Conservation (phyloP, 1,140 invertebrate species). For the Cyclina sinensis region DNA sequence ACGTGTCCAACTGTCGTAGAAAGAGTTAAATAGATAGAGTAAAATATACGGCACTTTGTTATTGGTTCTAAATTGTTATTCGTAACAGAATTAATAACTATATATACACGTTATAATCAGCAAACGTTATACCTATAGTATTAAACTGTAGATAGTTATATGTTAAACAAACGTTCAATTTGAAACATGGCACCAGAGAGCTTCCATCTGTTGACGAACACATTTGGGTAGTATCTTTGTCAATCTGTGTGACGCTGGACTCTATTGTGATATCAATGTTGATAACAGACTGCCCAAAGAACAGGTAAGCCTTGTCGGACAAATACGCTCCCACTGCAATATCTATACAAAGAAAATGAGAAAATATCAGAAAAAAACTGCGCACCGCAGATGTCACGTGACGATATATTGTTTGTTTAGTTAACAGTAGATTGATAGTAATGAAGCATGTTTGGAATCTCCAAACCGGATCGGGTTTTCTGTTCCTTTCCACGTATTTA, state of each 20-base stretch:
- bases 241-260: conserved; percentile 22
- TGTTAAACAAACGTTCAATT: background rate
- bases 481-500: too few species aligned
- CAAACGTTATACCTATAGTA: conserved; percentile 5
- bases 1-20: too few species aligned
- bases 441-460: too few species aligned
- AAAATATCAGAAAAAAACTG: background rate
- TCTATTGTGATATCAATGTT: conserved; percentile 37
- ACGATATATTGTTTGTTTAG: too few species aligned
- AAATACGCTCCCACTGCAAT: conserved; percentile 53
- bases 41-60: too few species aligned
- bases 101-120: too few species aligned
- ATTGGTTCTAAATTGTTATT: too few species aligned
- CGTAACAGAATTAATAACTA: too few species aligned
- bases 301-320: conserved; percentile 35
- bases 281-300: conserved; percentile 46
- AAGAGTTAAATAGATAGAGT: too few species aligned
- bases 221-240: conserved; percentile 16
- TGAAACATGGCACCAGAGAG: background rate
- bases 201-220: conserved; percentile 4
- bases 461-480: too few species aligned
- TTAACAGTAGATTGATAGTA: too few species aligned
- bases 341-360: conserved; percentile 23
- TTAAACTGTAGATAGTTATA: background rate
- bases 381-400: too few species aligned